Evolutionary conservation across 2,797 vertebrate species (phyloP).

Genomic region (Chelon auratus): DNA sequence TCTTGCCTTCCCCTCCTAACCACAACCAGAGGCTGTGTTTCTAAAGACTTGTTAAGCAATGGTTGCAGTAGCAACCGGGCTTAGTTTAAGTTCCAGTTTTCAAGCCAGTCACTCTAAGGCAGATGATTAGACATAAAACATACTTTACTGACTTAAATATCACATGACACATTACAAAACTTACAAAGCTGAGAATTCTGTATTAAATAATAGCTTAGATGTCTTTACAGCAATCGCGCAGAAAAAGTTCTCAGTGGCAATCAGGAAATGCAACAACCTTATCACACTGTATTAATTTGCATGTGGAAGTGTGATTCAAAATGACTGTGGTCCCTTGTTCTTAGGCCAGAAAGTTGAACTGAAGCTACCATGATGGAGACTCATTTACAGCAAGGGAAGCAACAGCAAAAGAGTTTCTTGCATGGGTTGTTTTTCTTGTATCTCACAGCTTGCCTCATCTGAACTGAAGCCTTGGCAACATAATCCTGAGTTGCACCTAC

Average conservation of each 20-base stretch:
- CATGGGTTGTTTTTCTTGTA: slow-evolving; percentile 93
- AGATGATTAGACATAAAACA: slow-evolving; percentile 16
- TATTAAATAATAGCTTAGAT: not conserved
- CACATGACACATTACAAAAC: not conserved
- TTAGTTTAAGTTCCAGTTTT: not conserved
- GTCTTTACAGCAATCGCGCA: slow-evolving; percentile 4
- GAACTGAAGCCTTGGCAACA: slow-evolving; percentile 82
- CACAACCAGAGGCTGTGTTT: slow-evolving; percentile 41
- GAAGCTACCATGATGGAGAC: not conserved
- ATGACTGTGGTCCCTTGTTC: slow-evolving; percentile 14
- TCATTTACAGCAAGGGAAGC: slow-evolving; percentile 88
- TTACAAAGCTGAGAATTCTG: slow-evolving; percentile 11
- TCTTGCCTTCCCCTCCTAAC: slow-evolving; percentile 21
- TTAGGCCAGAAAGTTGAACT: slow-evolving; percentile 12
- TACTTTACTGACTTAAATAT: slow-evolving; percentile 41
- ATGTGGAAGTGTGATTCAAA: slow-evolving; percentile 57
- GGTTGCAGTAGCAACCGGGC: not conserved
- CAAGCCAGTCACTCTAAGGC: slow-evolving; percentile 4
- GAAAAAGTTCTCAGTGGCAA: slow-evolving; percentile 12
- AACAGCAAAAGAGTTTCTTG: slow-evolving; percentile 91
- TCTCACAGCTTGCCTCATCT: slow-evolving; percentile 88
- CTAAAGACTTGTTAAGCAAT: slow-evolving; percentile 49
- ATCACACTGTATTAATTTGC: slow-evolving; percentile 51
- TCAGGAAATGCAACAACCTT: slow-evolving; percentile 48
- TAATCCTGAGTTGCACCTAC: slow-evolving; percentile 89